phyloP scores from a whole-genome alignment of 2,797 vertebrate genomes.

The Brotula barbata region DNA sequence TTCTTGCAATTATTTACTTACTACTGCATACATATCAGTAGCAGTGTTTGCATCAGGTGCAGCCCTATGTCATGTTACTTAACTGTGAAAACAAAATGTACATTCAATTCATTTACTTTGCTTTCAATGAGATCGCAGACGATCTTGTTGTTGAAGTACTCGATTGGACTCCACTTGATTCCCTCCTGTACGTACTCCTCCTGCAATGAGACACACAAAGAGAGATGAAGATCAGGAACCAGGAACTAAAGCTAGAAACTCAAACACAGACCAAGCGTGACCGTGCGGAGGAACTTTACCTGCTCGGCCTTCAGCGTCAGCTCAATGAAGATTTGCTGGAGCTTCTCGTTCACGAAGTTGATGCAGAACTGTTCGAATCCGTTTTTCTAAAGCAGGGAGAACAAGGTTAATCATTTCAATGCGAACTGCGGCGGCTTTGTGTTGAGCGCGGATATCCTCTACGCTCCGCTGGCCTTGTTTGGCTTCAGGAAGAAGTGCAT shows the following conservation, averaged over 20 bases:
- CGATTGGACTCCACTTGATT: conserved; percentile 93
- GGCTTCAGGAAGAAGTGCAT: conserved; percentile 31
- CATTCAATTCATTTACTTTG: conserved; percentile 80
- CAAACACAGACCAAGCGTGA: neutral
- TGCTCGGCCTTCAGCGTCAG: conserved; percentile 97
- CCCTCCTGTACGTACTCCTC: conserved; percentile 98
- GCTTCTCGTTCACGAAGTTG: conserved; percentile 98
- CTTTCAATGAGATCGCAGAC: conserved; percentile 98
- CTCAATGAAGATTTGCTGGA: conserved; percentile 99
- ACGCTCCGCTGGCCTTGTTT: conserved; percentile 47
- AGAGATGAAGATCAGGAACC: neutral
- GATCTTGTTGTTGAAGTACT: conserved; percentile 99
- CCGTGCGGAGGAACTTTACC: conserved; percentile 72
- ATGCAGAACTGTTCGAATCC: conserved; percentile 98
- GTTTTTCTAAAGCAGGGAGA: conserved; percentile 87
- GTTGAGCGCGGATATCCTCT: conserved; percentile 44
- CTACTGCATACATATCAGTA: too few relatives aligned
- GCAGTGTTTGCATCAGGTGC: too few relatives aligned
- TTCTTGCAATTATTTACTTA: too few relatives aligned
- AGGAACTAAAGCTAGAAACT: conserved; percentile 1
- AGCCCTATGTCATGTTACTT: too few relatives aligned
- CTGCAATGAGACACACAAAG: conserved; percentile 65
- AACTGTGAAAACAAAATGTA: conserved; percentile 4
- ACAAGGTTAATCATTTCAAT: conserved; percentile 1
- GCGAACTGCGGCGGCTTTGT: conserved; percentile 5